Evolutionary conservation across 92 coral and sea anemone species (phyloP).

Genomic region (Hydrozoanthus gracilis): DNA sequence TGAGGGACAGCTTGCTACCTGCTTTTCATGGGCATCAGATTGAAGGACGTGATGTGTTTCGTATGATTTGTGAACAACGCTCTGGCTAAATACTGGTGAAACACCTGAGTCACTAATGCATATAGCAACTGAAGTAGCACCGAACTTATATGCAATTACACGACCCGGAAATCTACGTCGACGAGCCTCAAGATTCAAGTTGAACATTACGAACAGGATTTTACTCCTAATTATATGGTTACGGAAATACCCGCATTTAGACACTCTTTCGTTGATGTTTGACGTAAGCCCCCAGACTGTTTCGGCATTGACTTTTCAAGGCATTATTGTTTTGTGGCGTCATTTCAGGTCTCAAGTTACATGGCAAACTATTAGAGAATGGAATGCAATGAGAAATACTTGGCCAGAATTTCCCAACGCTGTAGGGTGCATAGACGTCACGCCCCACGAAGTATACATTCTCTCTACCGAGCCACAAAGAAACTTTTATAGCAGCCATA

Average conservation of each 20-base stretch:
- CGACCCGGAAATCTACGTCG: conserved; percentile 32
- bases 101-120: conserved; percentile 45
- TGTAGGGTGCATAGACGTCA: conserved; percentile 4
- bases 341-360: conserved; percentile 19
- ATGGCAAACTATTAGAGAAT: conserved; percentile 32
- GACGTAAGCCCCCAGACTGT: conserved; percentile 54
- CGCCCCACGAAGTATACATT: background rate
- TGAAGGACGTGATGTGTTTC: conserved; percentile 51
- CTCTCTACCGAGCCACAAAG: conserved; percentile 11
- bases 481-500: conserved; percentile 22
- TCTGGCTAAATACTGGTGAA: conserved; percentile 27
- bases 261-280: conserved; percentile 48
- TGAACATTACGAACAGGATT: conserved; percentile 32
- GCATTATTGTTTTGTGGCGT: conserved; percentile 16
- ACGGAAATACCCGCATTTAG: conserved; percentile 56
- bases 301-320: conserved; percentile 43
- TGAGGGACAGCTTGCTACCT: conserved; percentile 37
- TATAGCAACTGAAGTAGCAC: conserved; percentile 30
- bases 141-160: conserved; percentile 26
- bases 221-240: conserved; percentile 40
- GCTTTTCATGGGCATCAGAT: conserved; percentile 40
- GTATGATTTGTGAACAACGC: conserved; percentile 42
- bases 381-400: conserved; percentile 41
- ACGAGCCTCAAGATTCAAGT: conserved; percentile 33
- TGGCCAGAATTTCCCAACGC: conserved; percentile 33